Evolutionary conservation across 2,888 invertebrate species (phyloP).

Genomic region (Blastobasis lacticolella): DNA sequence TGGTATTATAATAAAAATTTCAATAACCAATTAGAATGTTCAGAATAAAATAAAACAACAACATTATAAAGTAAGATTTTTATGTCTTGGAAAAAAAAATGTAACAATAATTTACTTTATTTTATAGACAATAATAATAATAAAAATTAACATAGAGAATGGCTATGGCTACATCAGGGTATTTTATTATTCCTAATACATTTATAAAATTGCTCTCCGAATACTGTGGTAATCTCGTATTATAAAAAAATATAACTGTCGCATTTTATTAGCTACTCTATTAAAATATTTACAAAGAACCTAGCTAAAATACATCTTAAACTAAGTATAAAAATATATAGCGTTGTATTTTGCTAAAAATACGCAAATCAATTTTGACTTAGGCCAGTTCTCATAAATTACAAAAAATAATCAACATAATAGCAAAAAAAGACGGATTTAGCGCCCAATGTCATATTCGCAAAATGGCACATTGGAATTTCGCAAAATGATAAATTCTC

Average conservation of each 20-base stretch:
- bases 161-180: slow-evolving; percentile 51
- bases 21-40: too few relatives aligned
- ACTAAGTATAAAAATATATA: neutral
- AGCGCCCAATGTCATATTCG: too few relatives aligned
- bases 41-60: slow-evolving; percentile 31
- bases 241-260: slow-evolving; percentile 16
- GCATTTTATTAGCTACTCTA: slow-evolving; percentile 13
- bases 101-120: slow-evolving; percentile 69
- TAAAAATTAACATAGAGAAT: slow-evolving; percentile 49
- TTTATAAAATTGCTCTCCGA: slow-evolving; percentile 36
- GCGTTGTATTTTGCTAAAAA: neutral
- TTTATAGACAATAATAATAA: slow-evolving; percentile 46
- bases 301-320: neutral
- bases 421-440: too few relatives aligned
- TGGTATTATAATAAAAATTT: too few relatives aligned
- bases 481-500: too few relatives aligned
- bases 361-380: neutral
- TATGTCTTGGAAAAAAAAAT: slow-evolving; percentile 62
- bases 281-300: neutral
- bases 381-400: neutral
- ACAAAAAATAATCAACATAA: too few relatives aligned
- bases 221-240: slow-evolving; percentile 50
- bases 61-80: slow-evolving; percentile 62
- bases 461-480: too few relatives aligned
- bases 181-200: slow-evolving; percentile 22